These are phyloP conservation scores for Eclectus roratus DNA, from an alignment of 2,113 vertebrate species.

Conservation along the genomic window DNA sequence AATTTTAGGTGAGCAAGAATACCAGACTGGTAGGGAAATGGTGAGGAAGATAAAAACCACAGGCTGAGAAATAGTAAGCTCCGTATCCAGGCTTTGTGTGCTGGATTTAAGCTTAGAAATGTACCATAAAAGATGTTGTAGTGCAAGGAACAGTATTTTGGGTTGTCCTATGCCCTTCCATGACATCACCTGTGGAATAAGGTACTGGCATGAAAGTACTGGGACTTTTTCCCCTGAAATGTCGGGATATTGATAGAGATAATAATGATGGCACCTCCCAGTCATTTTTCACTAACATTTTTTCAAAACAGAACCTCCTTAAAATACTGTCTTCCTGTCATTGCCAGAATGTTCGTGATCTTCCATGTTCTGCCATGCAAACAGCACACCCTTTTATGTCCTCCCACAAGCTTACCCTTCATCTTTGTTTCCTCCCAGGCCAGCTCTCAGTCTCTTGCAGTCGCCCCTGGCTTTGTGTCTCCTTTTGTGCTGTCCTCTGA, in stretches of 20 bases:
- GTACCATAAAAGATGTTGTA: not conserved
- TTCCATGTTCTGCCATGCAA: conserved; percentile 21
- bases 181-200: not conserved
- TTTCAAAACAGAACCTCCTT: not conserved
- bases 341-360: not conserved
- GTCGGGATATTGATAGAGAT: not conserved
- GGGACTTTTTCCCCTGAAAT: not conserved
- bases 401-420: not conserved
- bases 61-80: not conserved
- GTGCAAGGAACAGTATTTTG: not conserved
- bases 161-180: not conserved
- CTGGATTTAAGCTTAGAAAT: not conserved
- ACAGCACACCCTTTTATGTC: conserved; percentile 25
- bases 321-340: not conserved
- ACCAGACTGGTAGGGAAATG: not conserved
- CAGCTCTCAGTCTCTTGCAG: conserved; percentile 10
- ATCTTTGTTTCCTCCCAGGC: conserved; percentile 22
- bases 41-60: not conserved
- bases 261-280: not conserved
- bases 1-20: not conserved
- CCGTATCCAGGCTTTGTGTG: not conserved
- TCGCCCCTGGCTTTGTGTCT: not conserved
- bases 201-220: not conserved
- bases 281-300: not conserved
- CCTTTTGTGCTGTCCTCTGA: not conserved